Evolutionary conservation across 2,888 invertebrate species (phyloP).

Genomic region (Trissolcus japonicus): DNA sequence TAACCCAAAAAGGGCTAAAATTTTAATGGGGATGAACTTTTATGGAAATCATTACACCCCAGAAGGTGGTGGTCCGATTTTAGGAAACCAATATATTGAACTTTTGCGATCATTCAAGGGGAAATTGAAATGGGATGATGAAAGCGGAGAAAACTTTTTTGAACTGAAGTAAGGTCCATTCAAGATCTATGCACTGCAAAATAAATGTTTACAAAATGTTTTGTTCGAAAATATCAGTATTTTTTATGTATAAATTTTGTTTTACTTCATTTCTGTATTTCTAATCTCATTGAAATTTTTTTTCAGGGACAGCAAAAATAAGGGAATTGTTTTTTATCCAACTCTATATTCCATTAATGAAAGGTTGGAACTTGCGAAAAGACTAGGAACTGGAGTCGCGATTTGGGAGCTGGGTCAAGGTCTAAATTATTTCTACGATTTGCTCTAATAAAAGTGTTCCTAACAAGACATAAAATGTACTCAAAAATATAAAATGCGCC

Average conservation of each 20-base stretch:
- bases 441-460: constrained; percentile 76
- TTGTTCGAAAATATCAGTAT: too few species aligned
- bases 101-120: constrained; percentile 85
- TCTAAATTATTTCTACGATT: constrained; percentile 94
- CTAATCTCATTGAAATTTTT: constrained; percentile 7
- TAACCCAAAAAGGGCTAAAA: constrained; percentile 83
- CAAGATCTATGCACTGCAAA: too few species aligned
- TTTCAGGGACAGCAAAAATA: constrained; percentile 73
- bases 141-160: constrained; percentile 89
- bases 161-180: constrained; percentile 85
- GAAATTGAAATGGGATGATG: constrained; percentile 86
- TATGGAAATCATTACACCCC: constrained; percentile 93
- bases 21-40: constrained; percentile 93
- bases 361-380: constrained; percentile 86
- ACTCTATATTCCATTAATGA: constrained; percentile 90
- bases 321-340: constrained; percentile 91
- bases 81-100: constrained; percentile 87
- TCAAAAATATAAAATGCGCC: background rate
- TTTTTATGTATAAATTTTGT: too few species aligned
- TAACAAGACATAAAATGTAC: background rate
- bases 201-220: too few species aligned
- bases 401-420: constrained; percentile 99
- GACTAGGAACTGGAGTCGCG: constrained; percentile 86
- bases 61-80: constrained; percentile 88
- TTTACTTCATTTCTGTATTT: background rate